These are phyloP conservation scores for Nipponia nippon DNA, from an alignment of 2,113 vertebrate species.

Conservation along the genomic window DNA sequence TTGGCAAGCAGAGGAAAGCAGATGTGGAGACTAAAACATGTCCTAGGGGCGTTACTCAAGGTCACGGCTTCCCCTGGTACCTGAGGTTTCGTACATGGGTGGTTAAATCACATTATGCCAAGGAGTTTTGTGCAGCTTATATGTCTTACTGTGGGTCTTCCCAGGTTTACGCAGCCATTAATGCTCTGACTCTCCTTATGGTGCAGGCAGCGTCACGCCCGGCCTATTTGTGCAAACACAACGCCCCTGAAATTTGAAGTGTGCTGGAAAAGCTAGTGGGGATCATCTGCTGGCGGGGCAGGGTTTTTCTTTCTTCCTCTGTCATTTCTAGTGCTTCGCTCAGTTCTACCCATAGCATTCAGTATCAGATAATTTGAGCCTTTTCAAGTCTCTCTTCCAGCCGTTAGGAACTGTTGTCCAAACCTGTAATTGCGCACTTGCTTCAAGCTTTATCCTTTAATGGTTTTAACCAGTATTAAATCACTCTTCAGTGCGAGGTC, in stretches of 20 bases:
- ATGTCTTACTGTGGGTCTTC: neutral
- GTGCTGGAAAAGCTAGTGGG: neutral
- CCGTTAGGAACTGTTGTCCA: neutral
- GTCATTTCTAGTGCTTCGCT: neutral
- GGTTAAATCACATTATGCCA: neutral
- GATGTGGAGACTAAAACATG: neutral
- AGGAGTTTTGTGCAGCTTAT: neutral
- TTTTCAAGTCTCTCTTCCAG: neutral
- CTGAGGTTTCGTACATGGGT: neutral
- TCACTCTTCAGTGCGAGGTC: accelerated
- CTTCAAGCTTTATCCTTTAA: neutral
- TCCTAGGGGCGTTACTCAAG: conserved; percentile 1
- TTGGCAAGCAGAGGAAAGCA: neutral
- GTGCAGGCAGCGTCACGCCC: accelerated
- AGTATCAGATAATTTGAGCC: neutral
- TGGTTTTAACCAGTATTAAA: neutral
- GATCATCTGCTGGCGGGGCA: accelerated
- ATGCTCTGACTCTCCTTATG: accelerated
- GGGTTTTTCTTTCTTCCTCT: neutral
- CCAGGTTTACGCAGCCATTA: neutral
- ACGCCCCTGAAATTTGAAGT: accelerated
- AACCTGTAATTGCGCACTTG: neutral
- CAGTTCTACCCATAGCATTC: neutral
- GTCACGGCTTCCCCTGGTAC: neutral
- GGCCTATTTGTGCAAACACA: neutral